Evolutionary conservation across 2,888 invertebrate genomes (phyloP), one percentile per base, ranked within the genome.

Genomic region (Drosophila mimetica): DNA sequence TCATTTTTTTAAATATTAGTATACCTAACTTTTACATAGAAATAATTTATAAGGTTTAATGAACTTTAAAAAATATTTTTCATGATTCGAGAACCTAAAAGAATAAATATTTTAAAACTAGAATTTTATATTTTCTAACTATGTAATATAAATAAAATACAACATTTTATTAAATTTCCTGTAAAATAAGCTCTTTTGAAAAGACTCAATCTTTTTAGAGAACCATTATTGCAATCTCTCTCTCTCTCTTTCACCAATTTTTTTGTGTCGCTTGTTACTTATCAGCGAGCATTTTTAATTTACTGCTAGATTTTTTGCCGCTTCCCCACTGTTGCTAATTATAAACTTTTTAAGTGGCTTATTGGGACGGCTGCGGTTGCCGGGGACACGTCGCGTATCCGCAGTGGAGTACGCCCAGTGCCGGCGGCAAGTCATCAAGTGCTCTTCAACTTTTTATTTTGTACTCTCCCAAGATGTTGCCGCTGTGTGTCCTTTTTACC

Each of bases 271-370:
- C 44, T 48, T 44, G 53, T 67, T 47, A 47, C 58, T 59, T 65
- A 71, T 36, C 53, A 58, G 42, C 59, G 53, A 66, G 55, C 70
- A 61, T 77, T 79, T 79, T 74, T 77, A 74, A 76, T 75, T 79
- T 75, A 71, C 44, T 76, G 28, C 55, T 32, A 39, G 51, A 34
- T 65, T 71, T 71, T 47, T 71, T 55, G 14, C 41, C 42, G n/a
- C 34, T 50, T 36, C 58, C 58, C 47, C 55, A 34, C 30, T 77
- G 79, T 66, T 79, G 83, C 84, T 86, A 86, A 86, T 86, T 86
- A 86, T 85, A 86, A 86, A 86, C 80, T 86, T 86, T 84, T 79
- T 82, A 86, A 86, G 83, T 86, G 85, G 86, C 81, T 86, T 85
- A 85, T 84, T 80, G 86, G 76, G 86, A 80, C 72, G 80, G 46